Evolutionary conservation across 1,140 invertebrate genomes (phyloP), one percentile per base, ranked within the genome.

Genomic region (Drosophila ananassae): DNA sequence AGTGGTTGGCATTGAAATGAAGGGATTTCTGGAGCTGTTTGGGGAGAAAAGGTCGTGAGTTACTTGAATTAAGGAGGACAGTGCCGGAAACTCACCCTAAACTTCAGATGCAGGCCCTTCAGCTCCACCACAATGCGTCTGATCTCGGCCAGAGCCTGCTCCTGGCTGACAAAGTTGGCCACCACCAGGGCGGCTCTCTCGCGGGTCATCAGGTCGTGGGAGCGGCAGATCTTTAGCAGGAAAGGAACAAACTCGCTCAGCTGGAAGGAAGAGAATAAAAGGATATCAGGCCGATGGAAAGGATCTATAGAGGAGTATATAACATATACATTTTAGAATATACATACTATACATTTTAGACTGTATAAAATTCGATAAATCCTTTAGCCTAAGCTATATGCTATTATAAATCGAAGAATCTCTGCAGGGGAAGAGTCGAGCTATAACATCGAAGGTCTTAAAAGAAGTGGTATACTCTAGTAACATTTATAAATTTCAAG

Each of bases 221-320:
- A 84, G 2, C 48, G 48, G 7, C 77, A 47, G 17, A 87, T 96
- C 94, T 92, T 94, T 93, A 8, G 95, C 94, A 52, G 95, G 93
- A 61, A 96, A 90, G 77, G 94, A 92, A 79, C 96, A 92, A 37
- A 95, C 95, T 92, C 95, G 94, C 59, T 94, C 93, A 52, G 95
- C 93, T 67, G 92, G 91, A 93, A 71, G 69, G 93, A 93, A 59
- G 92, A 80, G 17, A 91, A 37, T 12, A 4, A 4, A 37, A 10
- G 10, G 12, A n/a, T 37, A 12, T 3, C 4, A 37, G 1, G 10
- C 10, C 13, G 5, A 8, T 44, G 17, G 17, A 12, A 3, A 63
- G 34, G 93, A 71, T 47, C 1, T n/a, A 3, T 48, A 2, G 6
- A 21, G 17, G 17, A 17, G 17, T 17, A 17, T 17, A 17, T 17